Evolutionary conservation across 2,797 vertebrate species (phyloP), one percentile per base, ranked within the genome.

Genomic region (Bovichtus diacanthus): DNA sequence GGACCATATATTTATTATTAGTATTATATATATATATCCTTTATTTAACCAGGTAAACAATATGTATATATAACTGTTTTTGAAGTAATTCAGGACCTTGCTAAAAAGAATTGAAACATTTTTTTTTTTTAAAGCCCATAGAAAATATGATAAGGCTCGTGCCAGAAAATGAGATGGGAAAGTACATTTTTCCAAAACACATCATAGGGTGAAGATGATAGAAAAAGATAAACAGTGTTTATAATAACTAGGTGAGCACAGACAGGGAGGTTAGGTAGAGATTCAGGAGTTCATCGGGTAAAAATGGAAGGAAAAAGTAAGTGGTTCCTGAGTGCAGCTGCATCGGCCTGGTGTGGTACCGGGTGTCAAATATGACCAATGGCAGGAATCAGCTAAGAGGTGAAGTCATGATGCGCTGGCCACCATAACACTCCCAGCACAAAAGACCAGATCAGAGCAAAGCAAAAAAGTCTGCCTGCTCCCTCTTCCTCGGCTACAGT

Each of bases 351-450:
- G 59, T 46, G 41, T 21, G 59, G 71, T n/a, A 85, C 74, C 25
- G 85, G 29, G 65, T 90, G 90, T 91, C 90, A 91, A 51, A 85
- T 46, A 88, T 90, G 89, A 92, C 84, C 85, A 91, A 90, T 92
- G 76, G 76, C 68, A 82, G 84, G 73, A 90, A 89, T 90, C 82
- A 87, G 56, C 80, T 74, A 19, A 65, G 74, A 74, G 77, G 68
- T 61, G 88, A 88, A 87, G 84, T 81, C 59, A 82, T 88, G 86
- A 92, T 91, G 80, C 68, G 59, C 82, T 62, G 73, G 73, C 67
- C 68, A 78, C 74, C 29, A 54, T 82, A 83, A 68, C 66, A 80
- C 67, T 84, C 53, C 51, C 65, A 60, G n/a, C 78, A 39, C 71
- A 67, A 60, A 79, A 79, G 46, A 80, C 31, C 83, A 67, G 70